These are phyloP conservation scores for Microcebus murinus DNA, from an alignment of 2,113 vertebrate genomes.

Conservation along the genomic window DNA sequence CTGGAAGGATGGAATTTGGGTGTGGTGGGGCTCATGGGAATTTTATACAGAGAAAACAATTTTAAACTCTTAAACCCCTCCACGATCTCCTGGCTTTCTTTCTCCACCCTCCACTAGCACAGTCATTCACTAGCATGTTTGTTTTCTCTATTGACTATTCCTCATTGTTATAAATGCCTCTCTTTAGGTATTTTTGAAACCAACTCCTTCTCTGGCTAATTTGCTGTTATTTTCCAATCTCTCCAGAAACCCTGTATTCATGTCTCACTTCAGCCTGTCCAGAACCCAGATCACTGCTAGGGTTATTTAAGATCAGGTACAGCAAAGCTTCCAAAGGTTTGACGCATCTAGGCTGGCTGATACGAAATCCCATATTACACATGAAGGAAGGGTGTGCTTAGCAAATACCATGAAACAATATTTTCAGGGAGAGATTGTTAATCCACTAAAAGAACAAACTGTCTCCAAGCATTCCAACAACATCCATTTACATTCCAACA, in stretches of 20 bases:
- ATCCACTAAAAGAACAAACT: constrained; percentile 49
- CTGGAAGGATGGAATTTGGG: background rate
- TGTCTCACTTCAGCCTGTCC: background rate
- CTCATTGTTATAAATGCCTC: background rate
- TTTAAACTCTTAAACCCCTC: background rate
- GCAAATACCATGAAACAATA: background rate
- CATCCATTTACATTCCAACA: constrained; percentile 14
- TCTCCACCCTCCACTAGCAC: too few relatives aligned
- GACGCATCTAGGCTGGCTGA: background rate
- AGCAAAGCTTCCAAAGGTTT: background rate
- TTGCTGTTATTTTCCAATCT: background rate
- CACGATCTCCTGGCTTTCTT: background rate
- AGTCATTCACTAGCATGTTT: rapidly evolving
- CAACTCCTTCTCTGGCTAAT: background rate
- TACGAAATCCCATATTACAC: background rate
- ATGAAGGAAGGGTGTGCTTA: constrained; percentile 2
- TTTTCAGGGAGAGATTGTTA: constrained; percentile 38
- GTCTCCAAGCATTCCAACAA: constrained; percentile 15
- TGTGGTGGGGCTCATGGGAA: background rate
- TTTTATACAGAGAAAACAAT: background rate
- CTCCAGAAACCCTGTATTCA: background rate
- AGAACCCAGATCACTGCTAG: background rate
- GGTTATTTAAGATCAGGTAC: background rate
- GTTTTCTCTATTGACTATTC: background rate
- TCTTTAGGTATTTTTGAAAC: constrained; percentile 1